Evolutionary conservation across 2,113 vertebrate species (phyloP).

Genomic region (Nothoprocta perdicaria): DNA sequence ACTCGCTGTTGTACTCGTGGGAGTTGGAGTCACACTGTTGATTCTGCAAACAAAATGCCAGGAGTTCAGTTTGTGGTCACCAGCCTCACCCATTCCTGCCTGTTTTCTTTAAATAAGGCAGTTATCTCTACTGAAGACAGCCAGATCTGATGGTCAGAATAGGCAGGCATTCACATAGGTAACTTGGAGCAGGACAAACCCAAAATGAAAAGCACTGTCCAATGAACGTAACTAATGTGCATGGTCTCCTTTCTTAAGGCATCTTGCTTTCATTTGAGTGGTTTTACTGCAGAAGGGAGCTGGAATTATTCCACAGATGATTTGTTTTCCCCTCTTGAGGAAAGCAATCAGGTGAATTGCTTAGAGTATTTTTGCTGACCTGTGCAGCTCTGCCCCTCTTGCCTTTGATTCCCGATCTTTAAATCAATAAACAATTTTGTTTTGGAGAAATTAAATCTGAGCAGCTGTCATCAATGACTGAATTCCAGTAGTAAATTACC

Average conservation of each 20-base stretch:
- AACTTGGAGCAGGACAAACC: neutral
- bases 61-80: neutral
- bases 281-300: slow-evolving; percentile 15
- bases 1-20: slow-evolving; percentile 80
- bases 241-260: neutral
- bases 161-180: neutral
- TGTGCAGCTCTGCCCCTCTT: neutral
- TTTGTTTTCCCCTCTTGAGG: slow-evolving; percentile 24
- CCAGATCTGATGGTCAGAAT: neutral
- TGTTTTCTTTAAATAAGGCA: neutral
- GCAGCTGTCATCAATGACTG: slow-evolving; percentile 2
- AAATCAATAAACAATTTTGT: slow-evolving; percentile 45
- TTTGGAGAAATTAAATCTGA: slow-evolving; percentile 45
- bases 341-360: slow-evolving; percentile 39
- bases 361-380: slow-evolving; percentile 46
- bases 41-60: slow-evolving; percentile 63
- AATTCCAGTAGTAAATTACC: slow-evolving; percentile 37
- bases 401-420: neutral
- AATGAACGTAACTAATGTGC: neutral
- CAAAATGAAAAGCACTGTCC: slow-evolving; percentile 13
- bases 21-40: slow-evolving; percentile 33
- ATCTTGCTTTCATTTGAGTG: neutral
- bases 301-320: slow-evolving; percentile 15
- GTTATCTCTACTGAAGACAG: neutral
- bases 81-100: neutral